Conservation (phyloP, 2,113 vertebrate species). For the Oceanites oceanicus region DNA sequence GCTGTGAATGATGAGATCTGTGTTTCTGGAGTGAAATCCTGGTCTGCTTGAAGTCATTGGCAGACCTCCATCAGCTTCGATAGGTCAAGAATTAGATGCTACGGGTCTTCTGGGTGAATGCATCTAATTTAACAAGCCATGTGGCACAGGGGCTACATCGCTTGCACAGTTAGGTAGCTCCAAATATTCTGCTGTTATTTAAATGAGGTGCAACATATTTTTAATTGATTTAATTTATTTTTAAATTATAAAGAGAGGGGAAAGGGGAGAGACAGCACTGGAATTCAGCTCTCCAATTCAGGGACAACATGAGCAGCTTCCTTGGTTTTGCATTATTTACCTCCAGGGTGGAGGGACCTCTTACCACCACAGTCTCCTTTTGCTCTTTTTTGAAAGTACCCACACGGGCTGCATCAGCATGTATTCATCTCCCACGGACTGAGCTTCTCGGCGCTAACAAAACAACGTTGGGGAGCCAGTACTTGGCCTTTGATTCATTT, state of each 20-base stretch:
- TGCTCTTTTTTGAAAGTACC: not conserved
- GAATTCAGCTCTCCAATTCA: not conserved
- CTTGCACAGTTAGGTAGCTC: not conserved
- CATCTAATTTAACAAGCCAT: not conserved
- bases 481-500: not conserved
- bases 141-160: not conserved
- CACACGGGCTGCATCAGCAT: not conserved
- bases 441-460: not conserved
- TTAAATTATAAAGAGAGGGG: not conserved
- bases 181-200: not conserved
- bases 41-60: not conserved
- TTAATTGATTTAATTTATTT: not conserved
- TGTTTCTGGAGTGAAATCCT: not conserved
- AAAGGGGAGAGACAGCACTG: not conserved
- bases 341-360: not conserved
- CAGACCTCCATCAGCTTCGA: not conserved
- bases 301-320: not conserved
- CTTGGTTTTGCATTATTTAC: not conserved
- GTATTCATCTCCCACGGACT: not conserved
- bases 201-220: not conserved
- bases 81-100: not conserved
- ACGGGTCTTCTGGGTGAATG: not conserved
- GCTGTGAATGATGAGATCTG: not conserved
- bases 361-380: not conserved
- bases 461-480: accelerated